These are phyloP conservation scores for Spodoptera frugiperda DNA, from an alignment of 1,140 invertebrate genomes.

Conservation along the genomic window DNA sequence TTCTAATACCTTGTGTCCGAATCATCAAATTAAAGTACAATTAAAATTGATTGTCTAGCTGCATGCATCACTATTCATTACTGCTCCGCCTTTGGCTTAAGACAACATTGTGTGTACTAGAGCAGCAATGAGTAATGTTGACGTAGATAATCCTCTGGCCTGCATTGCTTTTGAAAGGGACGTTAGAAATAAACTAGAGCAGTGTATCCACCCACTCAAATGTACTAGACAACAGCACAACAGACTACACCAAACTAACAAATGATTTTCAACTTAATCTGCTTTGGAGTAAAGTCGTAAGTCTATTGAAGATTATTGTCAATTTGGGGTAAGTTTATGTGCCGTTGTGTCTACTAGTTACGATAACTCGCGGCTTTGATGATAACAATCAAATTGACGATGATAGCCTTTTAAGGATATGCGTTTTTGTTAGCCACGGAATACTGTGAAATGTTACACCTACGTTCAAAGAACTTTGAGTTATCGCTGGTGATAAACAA, in stretches of 20 bases:
- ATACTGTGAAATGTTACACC: conserved; percentile 9
- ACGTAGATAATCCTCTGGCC: conserved; percentile 4
- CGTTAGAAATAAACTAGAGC: conserved; percentile 30
- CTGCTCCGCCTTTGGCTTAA: not conserved
- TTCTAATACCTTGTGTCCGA: too few relatives aligned
- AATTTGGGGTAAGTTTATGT: too few relatives aligned
- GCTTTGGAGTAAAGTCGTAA: too few relatives aligned
- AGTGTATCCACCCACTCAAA: conserved; percentile 6
- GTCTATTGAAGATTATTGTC: too few relatives aligned
- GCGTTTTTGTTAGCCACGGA: conserved; percentile 1
- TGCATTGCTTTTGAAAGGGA: not conserved
- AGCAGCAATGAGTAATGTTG: conserved; percentile 17
- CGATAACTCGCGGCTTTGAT: conserved; percentile 8
- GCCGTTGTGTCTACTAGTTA: too few relatives aligned
- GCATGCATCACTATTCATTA: not conserved
- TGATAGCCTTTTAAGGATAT: conserved; percentile 27
- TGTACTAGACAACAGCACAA: not conserved
- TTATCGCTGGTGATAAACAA: conserved; percentile 25
- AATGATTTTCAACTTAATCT: not conserved
- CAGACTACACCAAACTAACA: not conserved
- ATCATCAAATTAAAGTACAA: not conserved
- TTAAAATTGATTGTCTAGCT: not conserved
- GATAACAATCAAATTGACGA: conserved; percentile 29
- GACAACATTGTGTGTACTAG: not conserved
- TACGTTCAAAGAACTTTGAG: not conserved